Base-by-base conservation (phyloP, 1,140 invertebrate genomes). In the Nylanderia fulva region DNA sequence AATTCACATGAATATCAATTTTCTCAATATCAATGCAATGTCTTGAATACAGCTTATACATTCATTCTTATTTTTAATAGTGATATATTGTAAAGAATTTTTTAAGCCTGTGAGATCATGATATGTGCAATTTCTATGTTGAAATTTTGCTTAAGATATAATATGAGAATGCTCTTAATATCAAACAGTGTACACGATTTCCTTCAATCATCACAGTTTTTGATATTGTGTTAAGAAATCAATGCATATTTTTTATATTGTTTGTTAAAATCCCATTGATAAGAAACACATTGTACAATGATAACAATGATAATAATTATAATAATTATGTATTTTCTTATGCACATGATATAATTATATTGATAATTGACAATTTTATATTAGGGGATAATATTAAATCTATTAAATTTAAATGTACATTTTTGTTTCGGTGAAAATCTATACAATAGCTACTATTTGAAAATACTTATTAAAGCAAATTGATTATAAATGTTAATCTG, bases 1-100 rank as follows among this genome's bases (percentile, higher is more conserved):
- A 82, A 82, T 82, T 58, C 42, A 68, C 33, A 24, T n/a, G n/a
- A 82, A 82, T 80, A 80, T 82, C 52, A 82, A 18, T 82, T 82
- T 71, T 48, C 18, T 79, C n/a, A 79, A 29, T 52, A 64, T 21
- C 24, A 72, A 71, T 71, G 52, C 18, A 42, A 24, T 33, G 56
- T 71, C 18, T 69, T 33, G 52, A 56, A 15, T 45, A n/a, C 42
- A 80, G 24, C 33, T 63, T 54, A 64, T 48, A 52, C 9, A 52
- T n/a, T 8, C 24, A 69, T 27, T 13, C 9, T 33, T 64, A 21
- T 18, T 18, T 33, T 76, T 63, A 13, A 4, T 48, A 48, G 45
- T 13, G 15, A 2, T 54, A 33, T 61, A 77, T 42, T 58, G n/a
- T n/a, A 18, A 77, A 15, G 24, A 61, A 29, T 56, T 77, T 75